These are phyloP conservation scores for Helicoverpa armigera DNA, from an alignment of 1,140 invertebrate genomes.

Conservation along the genomic window DNA sequence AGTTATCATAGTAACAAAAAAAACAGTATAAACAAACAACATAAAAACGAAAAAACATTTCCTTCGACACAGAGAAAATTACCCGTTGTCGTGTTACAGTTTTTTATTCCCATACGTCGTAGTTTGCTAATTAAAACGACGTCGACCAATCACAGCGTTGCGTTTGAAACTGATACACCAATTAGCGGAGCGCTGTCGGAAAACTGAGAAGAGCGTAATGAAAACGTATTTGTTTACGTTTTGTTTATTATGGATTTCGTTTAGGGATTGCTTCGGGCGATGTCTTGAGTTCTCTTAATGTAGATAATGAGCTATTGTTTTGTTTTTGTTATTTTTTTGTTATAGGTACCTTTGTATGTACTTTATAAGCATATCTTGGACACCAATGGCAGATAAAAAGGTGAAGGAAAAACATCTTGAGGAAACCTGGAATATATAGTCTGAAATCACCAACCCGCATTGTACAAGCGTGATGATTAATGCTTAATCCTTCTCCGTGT, in stretches of 20 bases:
- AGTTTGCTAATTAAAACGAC: constrained; percentile 31
- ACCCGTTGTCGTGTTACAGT: constrained; percentile 10
- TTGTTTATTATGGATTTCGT: constrained; percentile 19
- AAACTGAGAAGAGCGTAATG: constrained; percentile 31
- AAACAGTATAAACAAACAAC: neutral
- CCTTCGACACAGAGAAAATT: neutral
- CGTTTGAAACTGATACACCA: constrained; percentile 26
- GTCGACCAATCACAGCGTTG: constrained; percentile 30
- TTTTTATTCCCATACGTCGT: constrained; percentile 19
- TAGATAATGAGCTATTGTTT: too few species aligned
- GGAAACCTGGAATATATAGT: too few species aligned
- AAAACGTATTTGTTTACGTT: constrained; percentile 33
- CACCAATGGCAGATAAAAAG: too few species aligned
- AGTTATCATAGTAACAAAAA: neutral
- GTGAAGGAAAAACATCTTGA: too few species aligned
- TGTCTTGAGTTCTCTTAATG: too few species aligned
- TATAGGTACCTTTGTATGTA: too few species aligned
- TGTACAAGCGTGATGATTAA: too few species aligned
- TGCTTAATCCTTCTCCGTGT: too few species aligned
- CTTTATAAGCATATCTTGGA: too few species aligned
- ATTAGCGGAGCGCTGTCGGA: constrained; percentile 19
- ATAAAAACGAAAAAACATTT: neutral
- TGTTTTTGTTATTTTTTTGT: too few species aligned
- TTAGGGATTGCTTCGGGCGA: neutral
- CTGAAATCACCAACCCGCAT: too few species aligned